Base-by-base conservation (phyloP, 2,888 invertebrate species). In the Lingula anatina region DNA sequence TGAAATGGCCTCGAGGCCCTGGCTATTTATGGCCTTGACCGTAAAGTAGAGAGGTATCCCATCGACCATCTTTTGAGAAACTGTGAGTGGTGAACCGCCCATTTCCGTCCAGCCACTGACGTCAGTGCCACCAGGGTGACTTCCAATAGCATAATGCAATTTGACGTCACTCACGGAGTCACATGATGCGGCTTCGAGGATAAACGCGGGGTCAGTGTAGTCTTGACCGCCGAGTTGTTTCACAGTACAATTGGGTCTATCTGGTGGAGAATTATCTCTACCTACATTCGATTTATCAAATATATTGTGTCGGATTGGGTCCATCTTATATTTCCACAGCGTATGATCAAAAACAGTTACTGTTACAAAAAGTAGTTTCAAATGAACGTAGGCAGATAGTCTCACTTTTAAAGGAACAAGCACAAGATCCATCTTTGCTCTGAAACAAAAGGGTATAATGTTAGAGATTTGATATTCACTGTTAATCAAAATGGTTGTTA, bases 11-110 rank as follows among this genome's bases (percentile, higher is more conserved):
- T 51, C 55, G 15, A 59, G 46, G 1, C 64, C 65, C 47, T 65
- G 59, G 27, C 58, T 59, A 48, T 68, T 68, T 12, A 37, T 54
- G 12, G 62, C 66, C 43, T 56, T 62, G 1, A 68, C 60, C 2
- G 63, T 57, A 52, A 58, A 67, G 50, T 64, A 62, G n/a, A 68
- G 41, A 9, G 65, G 64, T 18, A 61, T 49, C n/a, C 58, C 46
- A 21, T 20, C 20, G 5, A 18, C 24, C 23, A 12, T 23, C 9
- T 25, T 23, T 23, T 25, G 9, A 31, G 31, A 15, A 15, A 31
- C 31, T 12, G 31, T 31, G 9, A 31, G 9, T 31, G 31, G 15
- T 12, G 31, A 15, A n/a, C 49, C 49, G 2, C 44, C 18, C 31
- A 31, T 31, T 15, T 31, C 31, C 15, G 31, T 31, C 31, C 31